Evolutionary conservation across 2,888 invertebrate species (phyloP).

Genomic region (Pseudococcus longispinus): DNA sequence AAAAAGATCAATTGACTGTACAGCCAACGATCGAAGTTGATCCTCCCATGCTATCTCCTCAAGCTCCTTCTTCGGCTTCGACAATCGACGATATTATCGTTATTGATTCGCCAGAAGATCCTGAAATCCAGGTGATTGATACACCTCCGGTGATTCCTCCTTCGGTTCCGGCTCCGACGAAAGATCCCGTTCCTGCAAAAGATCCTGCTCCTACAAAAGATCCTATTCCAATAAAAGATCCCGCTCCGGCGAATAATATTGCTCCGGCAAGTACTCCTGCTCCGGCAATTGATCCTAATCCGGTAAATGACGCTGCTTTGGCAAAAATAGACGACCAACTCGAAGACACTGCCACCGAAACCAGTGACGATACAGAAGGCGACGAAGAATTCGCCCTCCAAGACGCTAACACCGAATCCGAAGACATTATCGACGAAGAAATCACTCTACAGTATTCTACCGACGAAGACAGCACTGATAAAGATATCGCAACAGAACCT

Average conservation of each 20-base stretch:
- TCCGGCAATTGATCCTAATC: background rate
- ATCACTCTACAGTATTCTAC: background rate
- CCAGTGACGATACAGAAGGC: background rate
- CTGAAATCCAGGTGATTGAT: background rate
- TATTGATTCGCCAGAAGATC: background rate
- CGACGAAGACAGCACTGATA: background rate
- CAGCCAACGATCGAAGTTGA: background rate
- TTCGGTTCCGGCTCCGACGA: background rate
- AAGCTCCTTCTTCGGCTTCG: background rate
- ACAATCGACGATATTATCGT: background rate
- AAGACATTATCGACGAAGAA: background rate
- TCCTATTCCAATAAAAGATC: background rate
- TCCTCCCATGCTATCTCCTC: background rate
- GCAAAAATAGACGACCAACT: background rate
- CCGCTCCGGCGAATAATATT: background rate
- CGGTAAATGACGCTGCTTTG: background rate
- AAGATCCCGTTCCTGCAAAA: background rate
- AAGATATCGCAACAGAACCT: background rate
- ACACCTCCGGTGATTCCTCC: background rate
- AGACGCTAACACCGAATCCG: constrained; percentile 5
- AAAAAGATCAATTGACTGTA: background rate
- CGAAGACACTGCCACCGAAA: background rate
- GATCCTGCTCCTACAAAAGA: background rate
- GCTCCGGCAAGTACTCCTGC: background rate
- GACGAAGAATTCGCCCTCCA: background rate